Percentiles rank a stretch among this genome's conserved stretches.
These are phyloP conservation scores for Mercenaria mercenaria DNA, from an alignment of 1,140 invertebrate genomes.

Conservation along the genomic window DNA sequence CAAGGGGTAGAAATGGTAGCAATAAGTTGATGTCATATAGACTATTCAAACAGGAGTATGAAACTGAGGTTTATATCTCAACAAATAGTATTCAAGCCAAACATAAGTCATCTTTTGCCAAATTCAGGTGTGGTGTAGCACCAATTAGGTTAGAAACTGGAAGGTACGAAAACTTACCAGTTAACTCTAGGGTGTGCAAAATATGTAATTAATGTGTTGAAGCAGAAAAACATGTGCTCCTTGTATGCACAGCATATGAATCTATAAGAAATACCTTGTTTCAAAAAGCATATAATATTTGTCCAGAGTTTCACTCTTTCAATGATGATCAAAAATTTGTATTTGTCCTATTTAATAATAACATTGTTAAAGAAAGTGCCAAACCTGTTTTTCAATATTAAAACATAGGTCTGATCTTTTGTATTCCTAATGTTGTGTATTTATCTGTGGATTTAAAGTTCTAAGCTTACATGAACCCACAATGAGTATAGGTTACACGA, in stretches of 20 bases:
- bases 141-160: background rate
- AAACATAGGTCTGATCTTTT: no score
- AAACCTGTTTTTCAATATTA: no score
- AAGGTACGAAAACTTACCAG: background rate
- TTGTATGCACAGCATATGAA: background rate
- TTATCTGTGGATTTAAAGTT: no score
- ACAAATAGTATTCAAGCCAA: background rate
- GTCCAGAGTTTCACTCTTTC: background rate
- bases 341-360: background rate
- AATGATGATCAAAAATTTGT: background rate
- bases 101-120: background rate
- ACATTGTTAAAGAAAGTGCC: no score
- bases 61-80: background rate
- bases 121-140: background rate
- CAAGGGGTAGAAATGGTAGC: background rate
- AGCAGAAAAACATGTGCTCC: background rate
- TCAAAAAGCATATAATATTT: no score
- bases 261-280: background rate
- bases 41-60: background rate
- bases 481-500: no score
- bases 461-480: no score
- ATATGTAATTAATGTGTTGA: background rate
- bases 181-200: background rate
- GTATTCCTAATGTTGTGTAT: no score
- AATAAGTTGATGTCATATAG: background rate